Conservation (phyloP, 2,797 vertebrate genomes). For the Pelodytes ibericus region DNA sequence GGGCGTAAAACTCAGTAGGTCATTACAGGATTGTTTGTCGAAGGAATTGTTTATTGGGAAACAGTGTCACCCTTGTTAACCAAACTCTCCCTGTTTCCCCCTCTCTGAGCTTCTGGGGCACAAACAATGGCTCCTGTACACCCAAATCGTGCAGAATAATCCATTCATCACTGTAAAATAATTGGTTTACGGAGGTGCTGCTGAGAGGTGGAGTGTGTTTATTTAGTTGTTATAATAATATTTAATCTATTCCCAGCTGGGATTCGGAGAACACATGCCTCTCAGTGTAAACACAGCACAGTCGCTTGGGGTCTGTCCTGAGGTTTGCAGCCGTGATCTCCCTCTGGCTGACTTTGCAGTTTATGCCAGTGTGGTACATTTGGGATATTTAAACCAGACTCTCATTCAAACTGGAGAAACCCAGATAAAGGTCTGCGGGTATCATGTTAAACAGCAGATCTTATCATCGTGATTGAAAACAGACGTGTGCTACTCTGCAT, state of each 20-base stretch:
- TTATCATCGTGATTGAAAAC: conserved; percentile 52
- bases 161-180: conserved; percentile 59
- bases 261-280: conserved; percentile 56
- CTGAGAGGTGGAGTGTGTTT: conserved; percentile 66
- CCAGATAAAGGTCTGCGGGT: conserved; percentile 54
- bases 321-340: conserved; percentile 58
- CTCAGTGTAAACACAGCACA: conserved; percentile 62
- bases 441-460: conserved; percentile 39
- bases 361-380: conserved; percentile 45
- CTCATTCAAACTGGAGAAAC: conserved; percentile 42
- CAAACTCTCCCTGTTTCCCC: conserved; percentile 56
- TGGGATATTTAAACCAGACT: conserved; percentile 56
- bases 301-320: conserved; percentile 52
- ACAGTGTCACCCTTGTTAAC: conserved; percentile 52
- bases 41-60: conserved; percentile 48
- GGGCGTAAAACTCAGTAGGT: too few species aligned
- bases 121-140: conserved; percentile 59
- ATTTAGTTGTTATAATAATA: conserved; percentile 64
- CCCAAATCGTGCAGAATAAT: conserved; percentile 60
- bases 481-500: conserved; percentile 13
- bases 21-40: not conserved
- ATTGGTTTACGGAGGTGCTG: conserved; percentile 57
- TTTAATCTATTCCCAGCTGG: conserved; percentile 62
- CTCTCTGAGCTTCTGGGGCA: conserved; percentile 56
- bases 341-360: conserved; percentile 45